Evolutionary conservation across 2,113 vertebrate species (phyloP), one percentile per base, ranked within the genome.

Genomic region (Phyllopteryx taeniolatus): DNA sequence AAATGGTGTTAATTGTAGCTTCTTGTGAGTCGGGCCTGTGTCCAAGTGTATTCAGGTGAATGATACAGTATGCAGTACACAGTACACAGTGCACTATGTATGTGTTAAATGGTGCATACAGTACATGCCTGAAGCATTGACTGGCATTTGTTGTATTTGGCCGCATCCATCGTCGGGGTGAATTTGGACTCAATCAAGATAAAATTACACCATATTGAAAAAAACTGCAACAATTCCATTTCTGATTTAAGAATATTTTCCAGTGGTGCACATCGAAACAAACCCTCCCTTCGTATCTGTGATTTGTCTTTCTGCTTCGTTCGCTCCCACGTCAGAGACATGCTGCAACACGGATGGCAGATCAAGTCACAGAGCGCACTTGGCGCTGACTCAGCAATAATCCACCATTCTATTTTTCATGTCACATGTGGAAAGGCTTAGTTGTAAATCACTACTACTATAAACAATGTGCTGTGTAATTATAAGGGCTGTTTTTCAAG

Each of bases 361-460:
- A 82, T 87, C 70, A 61, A 78, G 82, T 84, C 81, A 85, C 53
- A 71, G 70, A 71, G 74, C 56, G 68, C 46, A 3, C 57, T 85
- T 78, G 78, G 75, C 84, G 73, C 54, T 79, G 71, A 87, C 68
- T 88, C 82, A 84, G 57, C 22, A 35, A 77, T 79, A 77, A 82
- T 66, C 77, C 73, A 69, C 72, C 74, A 57, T 61, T 27, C 61
- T 66, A 12, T 68, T 83, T 77, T 71, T 57, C 43, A 13, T 79
- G 72, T 79, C 66, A 82, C 80, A 76, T 68, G 65, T 79, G 83
- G 74, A 72, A 76, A 62, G 61, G 68, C 75, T 77, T 57, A 63
- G 64, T 61, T 56, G 20, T 70, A 76, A 71, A 43, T 83, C 72
- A 73, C 22, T 71, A 56, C 68, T 43, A 54, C 33, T 72, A 62